These are phyloP conservation scores for Paratrypauchen microcephalus DNA, from an alignment of 2,797 vertebrate genomes.

Conservation along the genomic window DNA sequence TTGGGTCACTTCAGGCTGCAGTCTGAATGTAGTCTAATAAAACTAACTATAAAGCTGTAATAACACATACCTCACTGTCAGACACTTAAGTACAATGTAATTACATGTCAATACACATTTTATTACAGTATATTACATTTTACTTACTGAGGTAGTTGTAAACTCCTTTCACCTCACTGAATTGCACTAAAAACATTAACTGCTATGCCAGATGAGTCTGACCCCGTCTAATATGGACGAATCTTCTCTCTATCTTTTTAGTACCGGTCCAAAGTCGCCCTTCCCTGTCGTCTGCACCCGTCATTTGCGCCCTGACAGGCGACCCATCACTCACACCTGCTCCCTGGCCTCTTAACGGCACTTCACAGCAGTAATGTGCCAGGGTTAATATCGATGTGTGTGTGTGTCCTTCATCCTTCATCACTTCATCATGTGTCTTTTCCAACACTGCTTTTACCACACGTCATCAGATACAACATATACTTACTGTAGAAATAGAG, in stretches of 20 bases:
- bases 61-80: no score
- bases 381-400: slow-evolving; percentile 62
- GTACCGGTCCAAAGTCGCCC: not conserved
- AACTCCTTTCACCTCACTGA: not conserved
- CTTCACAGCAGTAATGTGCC: slow-evolving; percentile 56
- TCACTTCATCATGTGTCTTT: not conserved
- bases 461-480: slow-evolving; percentile 18
- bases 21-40: no score
- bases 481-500: not conserved
- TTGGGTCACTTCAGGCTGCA: no score
- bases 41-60: no score
- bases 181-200: not conserved
- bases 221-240: not conserved
- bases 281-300: slow-evolving; percentile 24
- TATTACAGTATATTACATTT: no score
- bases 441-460: slow-evolving; percentile 28
- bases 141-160: no score
- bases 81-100: no score
- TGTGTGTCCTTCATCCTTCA: slow-evolving; percentile 51
- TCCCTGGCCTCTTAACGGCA: slow-evolving; percentile 61
- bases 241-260: not conserved
- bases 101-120: no score
- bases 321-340: slow-evolving; percentile 42
- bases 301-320: slow-evolving; percentile 25
- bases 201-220: not conserved